These are phyloP conservation scores for Cheilosia grossa DNA, from an alignment of 2,888 invertebrate genomes.

Conservation along the genomic window DNA sequence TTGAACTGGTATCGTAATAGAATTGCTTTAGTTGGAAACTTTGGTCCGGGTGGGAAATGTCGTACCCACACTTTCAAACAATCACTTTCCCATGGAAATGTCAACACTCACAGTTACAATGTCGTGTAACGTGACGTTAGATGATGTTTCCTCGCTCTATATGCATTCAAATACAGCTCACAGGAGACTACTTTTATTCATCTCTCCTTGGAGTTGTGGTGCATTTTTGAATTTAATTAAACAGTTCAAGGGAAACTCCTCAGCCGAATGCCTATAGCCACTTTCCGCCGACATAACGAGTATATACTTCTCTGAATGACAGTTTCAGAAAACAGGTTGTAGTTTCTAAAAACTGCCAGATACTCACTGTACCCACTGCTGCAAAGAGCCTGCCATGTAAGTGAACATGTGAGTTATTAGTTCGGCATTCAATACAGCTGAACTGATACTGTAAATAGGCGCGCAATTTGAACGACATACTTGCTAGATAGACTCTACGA, in stretches of 20 bases:
- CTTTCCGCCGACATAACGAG: not conserved
- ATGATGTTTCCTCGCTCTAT: slow-evolving; percentile 16
- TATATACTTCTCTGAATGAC: slow-evolving; percentile 10
- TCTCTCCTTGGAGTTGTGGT: not conserved
- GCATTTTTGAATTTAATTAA: slow-evolving; percentile 54
- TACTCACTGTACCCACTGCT: not conserved
- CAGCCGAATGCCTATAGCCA: not conserved
- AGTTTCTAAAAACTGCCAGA: slow-evolving; percentile 8
- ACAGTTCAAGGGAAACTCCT: slow-evolving; percentile 32
- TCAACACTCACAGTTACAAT: slow-evolving; percentile 10
- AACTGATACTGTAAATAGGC: slow-evolving; percentile 33
- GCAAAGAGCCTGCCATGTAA: not conserved
- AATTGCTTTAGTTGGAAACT: slow-evolving; percentile 21
- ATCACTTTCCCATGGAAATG: slow-evolving; percentile 1
- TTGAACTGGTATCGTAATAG: slow-evolving; percentile 26
- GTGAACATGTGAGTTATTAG: slow-evolving; percentile 40
- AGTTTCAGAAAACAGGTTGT: slow-evolving; percentile 31
- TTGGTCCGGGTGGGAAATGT: slow-evolving; percentile 20
- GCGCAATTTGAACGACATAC: slow-evolving; percentile 27
- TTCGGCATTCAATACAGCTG: slow-evolving; percentile 31
- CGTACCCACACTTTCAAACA: not conserved
- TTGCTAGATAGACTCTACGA: not conserved
- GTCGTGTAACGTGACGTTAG: slow-evolving; percentile 12
- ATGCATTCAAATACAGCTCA: slow-evolving; percentile 29
- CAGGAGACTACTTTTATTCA: slow-evolving; percentile 9